Base-by-base conservation (phyloP, 2,888 invertebrate species). In the Lymantria dispar region DNA sequence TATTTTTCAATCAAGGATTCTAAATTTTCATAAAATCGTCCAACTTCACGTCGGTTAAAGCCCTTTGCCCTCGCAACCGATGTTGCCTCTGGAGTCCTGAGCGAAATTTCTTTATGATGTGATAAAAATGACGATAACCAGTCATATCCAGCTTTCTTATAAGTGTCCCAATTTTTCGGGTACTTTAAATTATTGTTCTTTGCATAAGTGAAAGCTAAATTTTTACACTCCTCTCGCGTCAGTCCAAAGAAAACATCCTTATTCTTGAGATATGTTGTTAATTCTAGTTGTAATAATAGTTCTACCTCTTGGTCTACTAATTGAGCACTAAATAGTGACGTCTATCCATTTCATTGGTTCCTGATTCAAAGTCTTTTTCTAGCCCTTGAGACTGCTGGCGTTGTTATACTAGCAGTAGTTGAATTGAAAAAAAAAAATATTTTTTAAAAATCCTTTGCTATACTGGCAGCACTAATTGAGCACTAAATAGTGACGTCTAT, bases 171-270 rank as follows among this genome's bases (percentile, higher is more conserved):
- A 52, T 52, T 66, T 8, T 59, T 52, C 40, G 58, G 62, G 47
- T 56, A 60, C 38, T 56, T 60, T 43, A 63, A 54, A 57, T 60
- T 60, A 58, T 61, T 63, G 54, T 61, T 57, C 50, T 58, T 64
- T 22, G 60, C 59, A 51, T 58, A 59, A 41, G 44, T 53, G 49
- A 49, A 60, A 37, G 53, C 60, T 22, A 61, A 56, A 58, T 55
- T 50, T 48, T 60, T 62, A 30, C 63, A 61, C 40, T 66, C 59
- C 33, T 60, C 55, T 50, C 58, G 60, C 54, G 54, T 64, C 30
- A 64, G 45, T 38, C 57, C 58, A 58, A 38, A 38, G 58, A 60
- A 61, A 58, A 60, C 48, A 53, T 62, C 61, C 58, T 60, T 64
- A 47, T 62, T 55, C 51, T 60, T 54, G 45, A 62, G 57, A 48